Evolutionary conservation across 1,140 invertebrate species (phyloP).

Genomic region (Drosophila trapezifrons): DNA sequence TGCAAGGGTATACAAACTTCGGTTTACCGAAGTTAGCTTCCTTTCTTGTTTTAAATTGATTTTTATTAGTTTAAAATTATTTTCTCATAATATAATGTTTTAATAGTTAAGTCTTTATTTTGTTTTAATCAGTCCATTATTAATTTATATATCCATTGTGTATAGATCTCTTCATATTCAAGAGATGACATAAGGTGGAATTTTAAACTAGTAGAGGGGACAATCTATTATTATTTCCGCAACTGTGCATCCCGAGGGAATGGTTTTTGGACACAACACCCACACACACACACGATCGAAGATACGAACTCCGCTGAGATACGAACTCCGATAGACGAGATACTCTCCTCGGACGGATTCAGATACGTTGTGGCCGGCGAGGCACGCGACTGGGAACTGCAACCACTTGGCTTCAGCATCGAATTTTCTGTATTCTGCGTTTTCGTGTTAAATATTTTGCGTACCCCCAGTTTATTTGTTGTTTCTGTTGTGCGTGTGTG

Average conservation of each 20-base stretch:
- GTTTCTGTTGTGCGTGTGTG: constrained; percentile 31
- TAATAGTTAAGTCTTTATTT: not conserved
- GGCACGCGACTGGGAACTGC: constrained; percentile 79
- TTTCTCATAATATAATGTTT: not conserved
- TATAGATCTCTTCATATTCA: not conserved
- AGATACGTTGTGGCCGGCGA: constrained; percentile 69
- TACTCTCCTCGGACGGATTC: constrained; percentile 37
- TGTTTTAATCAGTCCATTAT: not conserved
- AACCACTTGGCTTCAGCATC: constrained; percentile 68
- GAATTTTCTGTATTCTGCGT: constrained; percentile 57
- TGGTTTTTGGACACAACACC: constrained; percentile 3
- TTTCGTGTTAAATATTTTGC: constrained; percentile 79
- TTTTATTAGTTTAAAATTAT: not conserved
- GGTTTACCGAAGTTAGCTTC: too few relatives aligned
- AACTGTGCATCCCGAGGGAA: constrained; percentile 3
- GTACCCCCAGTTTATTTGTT: constrained; percentile 74
- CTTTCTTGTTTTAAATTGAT: too few relatives aligned
- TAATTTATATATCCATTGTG: not conserved
- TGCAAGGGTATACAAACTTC: too few relatives aligned
- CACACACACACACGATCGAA: constrained; percentile 18
- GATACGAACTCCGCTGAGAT: constrained; percentile 2
- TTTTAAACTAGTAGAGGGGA: not conserved
- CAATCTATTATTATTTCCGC: constrained; percentile 3
- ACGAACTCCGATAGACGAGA: constrained; percentile 26
- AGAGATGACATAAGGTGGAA: not conserved